Percentiles rank a stretch among this genome's conserved stretches.
phyloP scores from a whole-genome alignment of 2,113 vertebrate species.

The Nanorana parkeri region DNA sequence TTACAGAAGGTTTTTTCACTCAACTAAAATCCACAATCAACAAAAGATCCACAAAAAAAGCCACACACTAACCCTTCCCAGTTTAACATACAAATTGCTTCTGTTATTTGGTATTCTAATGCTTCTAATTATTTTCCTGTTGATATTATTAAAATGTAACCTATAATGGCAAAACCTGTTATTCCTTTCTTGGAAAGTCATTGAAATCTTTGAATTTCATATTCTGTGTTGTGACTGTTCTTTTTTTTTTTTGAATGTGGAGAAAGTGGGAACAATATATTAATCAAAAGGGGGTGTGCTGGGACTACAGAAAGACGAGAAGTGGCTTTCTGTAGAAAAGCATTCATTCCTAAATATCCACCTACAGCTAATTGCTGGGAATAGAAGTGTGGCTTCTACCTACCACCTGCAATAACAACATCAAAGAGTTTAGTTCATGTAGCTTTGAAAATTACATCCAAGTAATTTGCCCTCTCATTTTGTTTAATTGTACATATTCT shows the following conservation, averaged over 20 bases:
- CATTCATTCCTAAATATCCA: not conserved
- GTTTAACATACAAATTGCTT: not conserved
- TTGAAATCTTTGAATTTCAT: constrained; percentile 10
- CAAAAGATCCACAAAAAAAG: not conserved
- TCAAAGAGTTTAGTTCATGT: not conserved
- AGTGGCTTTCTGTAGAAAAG: not conserved
- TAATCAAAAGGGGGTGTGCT: not conserved
- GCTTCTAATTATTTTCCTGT: not conserved
- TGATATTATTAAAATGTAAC: not conserved
- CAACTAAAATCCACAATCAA: not conserved
- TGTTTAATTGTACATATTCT: not conserved
- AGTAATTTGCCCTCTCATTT: not conserved
- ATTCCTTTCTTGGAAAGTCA: not conserved
- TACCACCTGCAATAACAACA: not conserved
- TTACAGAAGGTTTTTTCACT: no score
- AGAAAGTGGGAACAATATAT: constrained; percentile 9
- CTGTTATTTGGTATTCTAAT: not conserved
- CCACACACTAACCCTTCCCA: not conserved
- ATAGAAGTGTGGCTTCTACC: not conserved
- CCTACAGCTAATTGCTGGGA: not conserved
- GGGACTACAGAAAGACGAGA: not conserved
- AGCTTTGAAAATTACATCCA: constrained; percentile 7
- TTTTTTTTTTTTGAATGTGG: constrained; percentile 14
- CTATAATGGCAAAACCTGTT: not conserved
- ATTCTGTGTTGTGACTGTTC: constrained; percentile 27